Percentiles rank a stretch among this genome's conserved stretches.
Conservation (phyloP, 1,140 invertebrate genomes). For the Lucilia sericata region DNA sequence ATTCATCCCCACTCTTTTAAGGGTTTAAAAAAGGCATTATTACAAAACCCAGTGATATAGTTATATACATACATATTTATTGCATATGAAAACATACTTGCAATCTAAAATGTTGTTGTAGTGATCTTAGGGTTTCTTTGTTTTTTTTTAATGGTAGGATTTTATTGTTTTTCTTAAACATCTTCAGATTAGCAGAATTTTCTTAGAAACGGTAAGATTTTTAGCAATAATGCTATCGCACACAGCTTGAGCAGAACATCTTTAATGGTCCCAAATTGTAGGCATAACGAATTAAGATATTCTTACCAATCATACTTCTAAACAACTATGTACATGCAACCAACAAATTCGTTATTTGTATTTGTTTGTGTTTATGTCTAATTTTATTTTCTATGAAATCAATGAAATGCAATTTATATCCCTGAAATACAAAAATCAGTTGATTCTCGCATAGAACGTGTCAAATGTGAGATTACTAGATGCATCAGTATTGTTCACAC, state of each 20-base stretch:
- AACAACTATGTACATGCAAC: neutral
- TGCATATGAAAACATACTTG: no score
- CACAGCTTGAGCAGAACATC: neutral
- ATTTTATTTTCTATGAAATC: neutral
- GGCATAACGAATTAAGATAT: neutral
- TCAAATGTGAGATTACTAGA: constrained; percentile 18
- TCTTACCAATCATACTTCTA: neutral
- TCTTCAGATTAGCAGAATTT: neutral
- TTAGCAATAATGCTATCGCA: neutral
- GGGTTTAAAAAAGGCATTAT: neutral
- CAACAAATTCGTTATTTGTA: neutral
- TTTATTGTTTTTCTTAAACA: neutral
- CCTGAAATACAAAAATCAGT: neutral
- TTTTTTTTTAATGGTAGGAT: neutral
- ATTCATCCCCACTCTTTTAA: neutral
- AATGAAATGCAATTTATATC: constrained; percentile 20
- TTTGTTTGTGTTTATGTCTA: neutral
- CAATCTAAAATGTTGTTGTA: neutral
- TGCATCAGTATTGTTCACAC: neutral
- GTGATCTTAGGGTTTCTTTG: neutral
- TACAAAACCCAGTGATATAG: neutral
- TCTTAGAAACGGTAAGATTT: neutral
- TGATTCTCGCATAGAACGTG: neutral
- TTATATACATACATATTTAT: neutral
- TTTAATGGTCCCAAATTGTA: constrained; percentile 4